phyloP scores from a whole-genome alignment of 2,888 invertebrate genomes.

The Bellardia pandia region DNA sequence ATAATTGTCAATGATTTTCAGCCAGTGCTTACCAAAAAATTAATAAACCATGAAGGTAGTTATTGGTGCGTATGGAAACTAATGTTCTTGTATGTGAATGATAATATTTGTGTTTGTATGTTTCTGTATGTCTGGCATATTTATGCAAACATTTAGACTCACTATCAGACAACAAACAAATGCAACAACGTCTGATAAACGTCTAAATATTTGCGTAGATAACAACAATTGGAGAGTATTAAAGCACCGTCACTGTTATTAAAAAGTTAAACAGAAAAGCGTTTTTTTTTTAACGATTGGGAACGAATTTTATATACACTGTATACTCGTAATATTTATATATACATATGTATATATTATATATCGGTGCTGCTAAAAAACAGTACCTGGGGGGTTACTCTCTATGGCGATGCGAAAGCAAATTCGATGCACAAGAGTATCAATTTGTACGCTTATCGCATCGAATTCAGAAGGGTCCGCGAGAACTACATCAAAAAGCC shows the following conservation, averaged over 20 bases:
- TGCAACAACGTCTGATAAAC: background rate
- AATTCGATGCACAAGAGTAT: too few species aligned
- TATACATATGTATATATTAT: too few species aligned
- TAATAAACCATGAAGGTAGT: constrained; percentile 11
- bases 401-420: too few species aligned
- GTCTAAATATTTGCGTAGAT: constrained; percentile 12
- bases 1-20: constrained; percentile 37
- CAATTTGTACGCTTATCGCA: too few species aligned
- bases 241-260: background rate
- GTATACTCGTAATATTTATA: too few species aligned
- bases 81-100: too few species aligned
- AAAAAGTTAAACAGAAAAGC: background rate
- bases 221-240: constrained; percentile 4
- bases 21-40: background rate
- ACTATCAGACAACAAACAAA: constrained; percentile 5
- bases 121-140: background rate
- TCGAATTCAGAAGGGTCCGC: too few species aligned
- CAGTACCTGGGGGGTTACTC: too few species aligned
- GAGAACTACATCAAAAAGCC: too few species aligned
- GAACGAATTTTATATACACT: background rate
- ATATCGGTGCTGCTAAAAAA: too few species aligned
- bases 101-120: background rate
- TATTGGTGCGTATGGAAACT: background rate
- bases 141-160: background rate
- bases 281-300: background rate